Evolutionary conservation across 1,140 invertebrate genomes (phyloP).

Genomic region (Andrena cerasifolii): DNA sequence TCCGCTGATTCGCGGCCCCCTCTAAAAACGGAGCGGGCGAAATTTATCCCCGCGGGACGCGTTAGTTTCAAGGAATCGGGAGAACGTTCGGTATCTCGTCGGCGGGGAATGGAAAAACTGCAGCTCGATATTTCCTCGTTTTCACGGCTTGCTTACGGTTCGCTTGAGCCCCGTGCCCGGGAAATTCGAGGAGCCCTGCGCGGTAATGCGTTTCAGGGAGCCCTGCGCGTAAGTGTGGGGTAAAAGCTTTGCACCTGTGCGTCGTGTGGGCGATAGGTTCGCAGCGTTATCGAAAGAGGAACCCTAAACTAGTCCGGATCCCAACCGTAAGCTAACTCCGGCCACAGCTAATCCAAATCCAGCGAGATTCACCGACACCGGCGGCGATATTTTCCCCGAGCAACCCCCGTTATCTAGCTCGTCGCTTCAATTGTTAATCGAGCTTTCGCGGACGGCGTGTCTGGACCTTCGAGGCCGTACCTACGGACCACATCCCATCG

Average conservation of each 20-base stretch:
- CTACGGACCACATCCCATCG: constrained; percentile 26
- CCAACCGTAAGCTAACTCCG: not conserved
- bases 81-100: too few species aligned
- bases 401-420: constrained; percentile 8
- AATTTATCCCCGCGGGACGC: too few species aligned
- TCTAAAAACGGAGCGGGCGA: too few species aligned
- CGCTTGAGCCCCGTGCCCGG: too few species aligned
- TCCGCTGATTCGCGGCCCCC: not conserved
- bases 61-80: not conserved
- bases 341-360: not conserved
- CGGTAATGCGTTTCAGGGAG: not conserved
- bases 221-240: too few species aligned
- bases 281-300: not conserved
- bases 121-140: constrained; percentile 1
- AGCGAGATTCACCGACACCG: not conserved
- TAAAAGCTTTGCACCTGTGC: too few species aligned
- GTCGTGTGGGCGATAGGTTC: too few species aligned
- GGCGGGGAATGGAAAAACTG: constrained; percentile 12
- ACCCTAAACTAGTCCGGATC: too few species aligned
- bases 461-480: constrained; percentile 17
- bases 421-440: constrained; percentile 55
- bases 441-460: constrained; percentile 18
- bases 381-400: not conserved
- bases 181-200: too few species aligned
- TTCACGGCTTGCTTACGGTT: too few species aligned